Conservation (phyloP, 2,113 vertebrate genomes). For the Leptodactylus fuscus region DNA sequence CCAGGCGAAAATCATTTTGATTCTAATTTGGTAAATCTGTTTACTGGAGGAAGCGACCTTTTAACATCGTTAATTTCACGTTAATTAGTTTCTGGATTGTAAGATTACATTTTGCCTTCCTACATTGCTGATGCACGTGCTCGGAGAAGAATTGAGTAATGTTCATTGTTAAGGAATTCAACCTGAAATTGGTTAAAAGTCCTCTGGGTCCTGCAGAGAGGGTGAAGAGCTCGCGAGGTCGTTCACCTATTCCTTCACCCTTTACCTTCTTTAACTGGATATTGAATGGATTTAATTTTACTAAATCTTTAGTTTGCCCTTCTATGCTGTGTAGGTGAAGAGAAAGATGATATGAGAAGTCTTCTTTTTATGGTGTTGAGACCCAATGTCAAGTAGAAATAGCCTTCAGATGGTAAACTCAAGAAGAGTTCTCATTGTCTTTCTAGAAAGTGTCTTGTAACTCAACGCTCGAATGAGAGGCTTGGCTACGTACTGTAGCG, state of each 20-base stretch:
- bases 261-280: too few species aligned
- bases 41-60: neutral
- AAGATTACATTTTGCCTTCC: slow-evolving; percentile 6
- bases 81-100: slow-evolving; percentile 46
- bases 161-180: slow-evolving; percentile 54
- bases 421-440: too few species aligned
- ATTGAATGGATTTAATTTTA: too few species aligned
- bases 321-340: neutral
- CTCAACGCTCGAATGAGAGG: too few species aligned
- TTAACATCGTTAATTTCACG: slow-evolving; percentile 26
- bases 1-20: slow-evolving; percentile 2
- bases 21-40: slow-evolving; percentile 29
- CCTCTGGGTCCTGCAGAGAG: neutral
- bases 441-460: too few species aligned
- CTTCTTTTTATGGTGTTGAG: too few species aligned
- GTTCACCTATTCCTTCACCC: neutral
- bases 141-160: neutral
- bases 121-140: slow-evolving; percentile 19
- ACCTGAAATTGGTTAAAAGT: slow-evolving; percentile 32
- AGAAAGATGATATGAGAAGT: neutral
- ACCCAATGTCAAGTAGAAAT: too few species aligned
- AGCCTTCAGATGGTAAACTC: too few species aligned
- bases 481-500: too few species aligned
- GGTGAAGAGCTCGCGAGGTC: slow-evolving; percentile 1
- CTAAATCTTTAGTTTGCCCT: too few species aligned